Conservation (phyloP, 2,888 invertebrate species). For the Dascillus cervinus region DNA sequence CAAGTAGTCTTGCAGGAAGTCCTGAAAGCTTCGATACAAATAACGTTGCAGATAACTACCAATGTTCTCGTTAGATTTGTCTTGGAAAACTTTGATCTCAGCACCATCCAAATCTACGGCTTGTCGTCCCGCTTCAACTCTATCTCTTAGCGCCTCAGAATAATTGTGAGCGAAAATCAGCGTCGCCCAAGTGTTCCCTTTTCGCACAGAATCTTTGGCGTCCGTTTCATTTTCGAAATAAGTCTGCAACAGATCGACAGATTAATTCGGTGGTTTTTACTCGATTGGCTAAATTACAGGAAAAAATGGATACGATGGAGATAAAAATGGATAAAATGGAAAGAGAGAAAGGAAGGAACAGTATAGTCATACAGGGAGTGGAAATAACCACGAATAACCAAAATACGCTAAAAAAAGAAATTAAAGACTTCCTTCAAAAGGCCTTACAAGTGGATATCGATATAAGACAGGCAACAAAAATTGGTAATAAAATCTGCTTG, state of each 20-base stretch:
- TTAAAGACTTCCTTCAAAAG: no score
- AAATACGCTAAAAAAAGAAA: no score
- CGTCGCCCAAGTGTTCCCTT: slow-evolving; percentile 70
- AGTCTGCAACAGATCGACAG: slow-evolving; percentile 37
- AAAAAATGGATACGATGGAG: no score
- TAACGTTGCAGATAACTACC: slow-evolving; percentile 70
- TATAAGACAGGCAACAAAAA: no score
- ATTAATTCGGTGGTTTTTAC: no score
- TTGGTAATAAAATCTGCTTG: no score
- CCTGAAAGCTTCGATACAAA: slow-evolving; percentile 62
- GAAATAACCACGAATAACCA: no score
- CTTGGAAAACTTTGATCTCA: slow-evolving; percentile 65
- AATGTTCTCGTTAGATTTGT: slow-evolving; percentile 78
- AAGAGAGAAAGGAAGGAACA: no score
- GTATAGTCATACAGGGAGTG: no score
- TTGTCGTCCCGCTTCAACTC: slow-evolving; percentile 45
- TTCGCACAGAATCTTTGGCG: slow-evolving; percentile 58
- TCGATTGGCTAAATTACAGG: no score
- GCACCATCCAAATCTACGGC: slow-evolving; percentile 54
- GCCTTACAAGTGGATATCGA: no score
- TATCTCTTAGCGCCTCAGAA: slow-evolving; percentile 54
- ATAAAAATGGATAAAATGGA: no score
- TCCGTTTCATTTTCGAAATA: slow-evolving; percentile 43
- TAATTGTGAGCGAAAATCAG: slow-evolving; percentile 71
- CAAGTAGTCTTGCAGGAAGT: slow-evolving; percentile 60